Evolutionary conservation across 2,797 vertebrate species (phyloP), one percentile per base, ranked within the genome.

Genomic region (Enteromius mattozi): DNA sequence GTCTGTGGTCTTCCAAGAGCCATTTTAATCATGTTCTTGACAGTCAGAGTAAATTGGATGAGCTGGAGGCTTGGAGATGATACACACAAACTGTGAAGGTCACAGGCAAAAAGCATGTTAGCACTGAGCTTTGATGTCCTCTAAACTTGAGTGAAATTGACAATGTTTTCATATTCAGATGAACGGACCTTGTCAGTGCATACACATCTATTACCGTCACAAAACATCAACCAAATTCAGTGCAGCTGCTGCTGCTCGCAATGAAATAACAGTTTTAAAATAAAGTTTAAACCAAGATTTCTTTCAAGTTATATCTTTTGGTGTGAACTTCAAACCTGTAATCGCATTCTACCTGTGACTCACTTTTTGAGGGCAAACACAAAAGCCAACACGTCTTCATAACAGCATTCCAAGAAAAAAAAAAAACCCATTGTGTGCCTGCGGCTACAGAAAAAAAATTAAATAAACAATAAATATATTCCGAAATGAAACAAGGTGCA

Each of bases 401-500:
- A 45, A 81, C 4, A 61, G 35, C 47, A 45, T 78, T 45, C 63
- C 16, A 42, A 19, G 16, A 56, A 70, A 59, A 24, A 40, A 27
- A 10, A 37, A 54, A 37, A 63, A 35, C 78, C 49, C 49, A 71
- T 19, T 59, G 51, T 63, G 66, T 42, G 27, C 51, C 66, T 84
- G n/a, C 33, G 78, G 80, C 54, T 4, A 88, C 82, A 81, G 85
- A 86, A 91, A 42, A 9, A 90, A 91, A 90, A 92, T 71, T 56
- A 56, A 84, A 84, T 61, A 69, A 69, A 83, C 35, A 35, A 59
- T 59, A 84, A 12, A 78, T 77, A 16, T 63, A 61, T 51, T 21
- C 89, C 86, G 85, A 92, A 87, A 85, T 88, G 79, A 86, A 87
- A 86, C 74, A 78, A 80, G 81, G 91, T 91, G 91, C 91, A 92